phyloP scores from a whole-genome alignment of 2,888 invertebrate species.

The Eustalomyia histrio region DNA sequence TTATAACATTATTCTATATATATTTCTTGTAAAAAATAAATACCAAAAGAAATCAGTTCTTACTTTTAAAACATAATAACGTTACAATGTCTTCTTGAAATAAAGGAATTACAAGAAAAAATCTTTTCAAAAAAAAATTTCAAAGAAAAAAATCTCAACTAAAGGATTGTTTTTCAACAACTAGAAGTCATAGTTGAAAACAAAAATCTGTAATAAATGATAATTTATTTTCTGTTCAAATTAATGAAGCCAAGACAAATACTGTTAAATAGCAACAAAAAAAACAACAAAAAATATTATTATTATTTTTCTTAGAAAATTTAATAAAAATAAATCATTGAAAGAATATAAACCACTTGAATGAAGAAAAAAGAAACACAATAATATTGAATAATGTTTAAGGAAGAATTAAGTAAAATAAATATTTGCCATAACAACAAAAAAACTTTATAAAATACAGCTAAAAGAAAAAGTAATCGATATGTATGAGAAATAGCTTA shows the following conservation, averaged over 20 bases:
- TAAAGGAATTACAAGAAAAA: slow-evolving; percentile 23
- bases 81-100: slow-evolving; percentile 36
- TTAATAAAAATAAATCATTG: background rate
- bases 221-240: slow-evolving; percentile 52
- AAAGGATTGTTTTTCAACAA: slow-evolving; percentile 40
- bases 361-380: background rate
- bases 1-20: background rate
- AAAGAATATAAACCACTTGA: background rate
- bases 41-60: slow-evolving; percentile 18
- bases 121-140: slow-evolving; percentile 14
- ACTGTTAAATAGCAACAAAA: slow-evolving; percentile 38
- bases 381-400: background rate
- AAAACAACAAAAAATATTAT: background rate
- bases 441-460: too few relatives aligned
- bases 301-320: background rate
- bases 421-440: too few relatives aligned
- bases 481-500: too few relatives aligned
- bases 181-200: slow-evolving; percentile 44
- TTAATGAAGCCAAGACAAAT: slow-evolving; percentile 58
- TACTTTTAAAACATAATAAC: slow-evolving; percentile 17
- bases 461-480: too few relatives aligned
- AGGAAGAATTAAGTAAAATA: too few relatives aligned
- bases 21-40: slow-evolving; percentile 3
- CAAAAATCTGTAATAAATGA: slow-evolving; percentile 43
- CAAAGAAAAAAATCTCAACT: slow-evolving; percentile 15